Percentiles rank a stretch among this genome's conserved stretches.
These are phyloP conservation scores for Cebidichthys violaceus DNA, from an alignment of 2,113 vertebrate genomes.

Conservation along the genomic window DNA sequence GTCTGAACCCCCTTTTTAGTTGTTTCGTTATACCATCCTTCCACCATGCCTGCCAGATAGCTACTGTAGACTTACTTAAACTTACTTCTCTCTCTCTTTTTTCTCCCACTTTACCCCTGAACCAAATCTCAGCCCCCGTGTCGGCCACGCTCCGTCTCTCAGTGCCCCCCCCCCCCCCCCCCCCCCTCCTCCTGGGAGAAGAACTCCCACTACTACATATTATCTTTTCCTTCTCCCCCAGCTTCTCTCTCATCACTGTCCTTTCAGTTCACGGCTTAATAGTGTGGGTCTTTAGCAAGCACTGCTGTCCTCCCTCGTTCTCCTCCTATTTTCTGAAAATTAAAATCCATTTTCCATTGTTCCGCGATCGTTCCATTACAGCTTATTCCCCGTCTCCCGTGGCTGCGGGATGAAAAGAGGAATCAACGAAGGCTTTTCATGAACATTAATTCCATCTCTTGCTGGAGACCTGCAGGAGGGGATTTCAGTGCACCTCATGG, in stretches of 20 bases:
- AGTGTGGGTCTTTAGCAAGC: conserved; percentile 26
- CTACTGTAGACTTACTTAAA: not conserved
- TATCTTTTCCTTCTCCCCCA: conserved; percentile 31
- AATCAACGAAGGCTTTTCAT: conserved; percentile 58
- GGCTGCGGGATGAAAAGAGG: conserved; percentile 53
- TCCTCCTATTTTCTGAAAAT: conserved; percentile 61
- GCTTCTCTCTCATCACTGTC: conserved; percentile 56
- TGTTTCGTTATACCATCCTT: not conserved
- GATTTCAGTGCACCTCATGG: conserved; percentile 23
- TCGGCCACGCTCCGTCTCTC: conserved; percentile 32
- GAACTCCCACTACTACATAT: conserved; percentile 26
- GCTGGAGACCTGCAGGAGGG: conserved; percentile 22
- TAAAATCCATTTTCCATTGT: conserved; percentile 64
- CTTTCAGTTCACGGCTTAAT: conserved; percentile 54
- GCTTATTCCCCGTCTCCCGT: conserved; percentile 46
- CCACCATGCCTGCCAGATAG: not conserved
- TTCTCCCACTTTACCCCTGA: not conserved
- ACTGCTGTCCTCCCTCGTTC: conserved; percentile 5
- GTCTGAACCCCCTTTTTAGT: not conserved
- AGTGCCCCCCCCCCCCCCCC: too few species aligned
- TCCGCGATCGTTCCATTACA: conserved; percentile 51
- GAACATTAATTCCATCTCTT: conserved; percentile 47
- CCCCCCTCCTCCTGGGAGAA: conserved; percentile 25
- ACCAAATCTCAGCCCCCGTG: conserved; percentile 20
- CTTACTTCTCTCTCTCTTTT: not conserved